These are phyloP conservation scores for Pyrgus malvae DNA, from an alignment of 2,888 invertebrate genomes.

Conservation along the genomic window DNA sequence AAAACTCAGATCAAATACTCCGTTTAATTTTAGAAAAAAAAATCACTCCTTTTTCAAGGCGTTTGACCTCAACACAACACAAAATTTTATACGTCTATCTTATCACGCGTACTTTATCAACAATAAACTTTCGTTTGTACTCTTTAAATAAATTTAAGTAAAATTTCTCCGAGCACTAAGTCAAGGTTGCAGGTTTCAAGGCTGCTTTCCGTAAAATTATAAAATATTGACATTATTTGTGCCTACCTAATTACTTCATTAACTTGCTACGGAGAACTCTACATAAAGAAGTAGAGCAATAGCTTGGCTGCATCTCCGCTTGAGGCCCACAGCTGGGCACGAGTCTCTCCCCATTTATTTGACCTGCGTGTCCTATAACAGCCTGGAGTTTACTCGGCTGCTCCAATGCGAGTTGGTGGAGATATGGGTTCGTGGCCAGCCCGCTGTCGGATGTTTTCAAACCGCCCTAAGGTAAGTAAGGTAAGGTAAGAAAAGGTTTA, in stretches of 20 bases:
- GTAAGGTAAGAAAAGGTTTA: no score
- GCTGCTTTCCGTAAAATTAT: slow-evolving; percentile 9
- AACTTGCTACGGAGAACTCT: not conserved
- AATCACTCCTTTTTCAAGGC: not conserved
- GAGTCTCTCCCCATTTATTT: no score
- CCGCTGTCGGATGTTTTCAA: no score
- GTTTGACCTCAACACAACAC: slow-evolving; percentile 4
- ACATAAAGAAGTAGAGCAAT: no score
- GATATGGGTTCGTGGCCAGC: no score
- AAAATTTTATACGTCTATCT: not conserved
- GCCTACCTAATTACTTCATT: not conserved
- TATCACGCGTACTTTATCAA: slow-evolving; percentile 4
- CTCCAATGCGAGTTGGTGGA: no score
- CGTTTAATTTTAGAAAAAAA: not conserved
- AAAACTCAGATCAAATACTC: not conserved
- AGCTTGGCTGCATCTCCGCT: no score
- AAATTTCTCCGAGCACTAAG: slow-evolving; percentile 5
- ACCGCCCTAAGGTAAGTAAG: no score
- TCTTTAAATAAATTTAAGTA: slow-evolving; percentile 7
- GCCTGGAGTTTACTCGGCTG: no score
- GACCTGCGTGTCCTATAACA: no score
- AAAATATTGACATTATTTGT: slow-evolving; percentile 5
- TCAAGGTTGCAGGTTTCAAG: slow-evolving; percentile 14
- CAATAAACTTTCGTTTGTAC: not conserved
- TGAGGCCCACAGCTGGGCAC: no score